Evolutionary conservation across 2,888 invertebrate species (phyloP).

Genomic region (Drosophila algonquin): DNA sequence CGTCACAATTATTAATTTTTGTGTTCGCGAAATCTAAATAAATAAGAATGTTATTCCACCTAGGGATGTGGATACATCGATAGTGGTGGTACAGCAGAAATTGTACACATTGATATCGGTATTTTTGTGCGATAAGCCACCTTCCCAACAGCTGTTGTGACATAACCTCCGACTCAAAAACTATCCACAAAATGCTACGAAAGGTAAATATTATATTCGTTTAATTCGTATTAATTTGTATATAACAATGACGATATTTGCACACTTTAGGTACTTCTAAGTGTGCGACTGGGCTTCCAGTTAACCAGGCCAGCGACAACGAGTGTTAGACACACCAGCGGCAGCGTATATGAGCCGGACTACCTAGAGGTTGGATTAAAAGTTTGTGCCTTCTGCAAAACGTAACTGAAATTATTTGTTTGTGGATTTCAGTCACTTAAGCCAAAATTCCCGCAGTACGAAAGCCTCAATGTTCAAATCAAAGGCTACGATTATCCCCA

Average conservation of each 20-base stretch:
- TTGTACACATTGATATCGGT: too few relatives aligned
- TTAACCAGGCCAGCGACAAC: slow-evolving; percentile 21
- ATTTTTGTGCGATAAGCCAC: background rate
- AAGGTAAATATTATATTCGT: slow-evolving; percentile 54
- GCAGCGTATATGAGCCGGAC: slow-evolving; percentile 87
- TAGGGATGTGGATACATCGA: too few relatives aligned
- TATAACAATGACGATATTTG: slow-evolving; percentile 14
- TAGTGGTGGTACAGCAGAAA: too few relatives aligned
- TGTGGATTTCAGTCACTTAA: slow-evolving; percentile 77
- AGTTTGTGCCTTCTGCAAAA: background rate
- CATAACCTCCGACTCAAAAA: slow-evolving; percentile 55
- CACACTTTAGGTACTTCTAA: slow-evolving; percentile 55
- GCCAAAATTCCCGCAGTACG: slow-evolving; percentile 89
- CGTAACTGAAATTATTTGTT: background rate
- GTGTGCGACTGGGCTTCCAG: slow-evolving; percentile 36
- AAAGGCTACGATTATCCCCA: slow-evolving; percentile 92
- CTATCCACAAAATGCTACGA: slow-evolving; percentile 57
- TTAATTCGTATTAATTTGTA: background rate
- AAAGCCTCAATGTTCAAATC: slow-evolving; percentile 90
- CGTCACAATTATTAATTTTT: slow-evolving; percentile 9
- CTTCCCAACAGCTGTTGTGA: slow-evolving; percentile 62
- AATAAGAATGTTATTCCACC: slow-evolving; percentile 30
- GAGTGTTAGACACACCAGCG: slow-evolving; percentile 32
- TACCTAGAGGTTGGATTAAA: slow-evolving; percentile 87
- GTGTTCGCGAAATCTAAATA: slow-evolving; percentile 11